Conservation (phyloP, 2,113 vertebrate genomes). For the Hypomesus transpacificus region DNA sequence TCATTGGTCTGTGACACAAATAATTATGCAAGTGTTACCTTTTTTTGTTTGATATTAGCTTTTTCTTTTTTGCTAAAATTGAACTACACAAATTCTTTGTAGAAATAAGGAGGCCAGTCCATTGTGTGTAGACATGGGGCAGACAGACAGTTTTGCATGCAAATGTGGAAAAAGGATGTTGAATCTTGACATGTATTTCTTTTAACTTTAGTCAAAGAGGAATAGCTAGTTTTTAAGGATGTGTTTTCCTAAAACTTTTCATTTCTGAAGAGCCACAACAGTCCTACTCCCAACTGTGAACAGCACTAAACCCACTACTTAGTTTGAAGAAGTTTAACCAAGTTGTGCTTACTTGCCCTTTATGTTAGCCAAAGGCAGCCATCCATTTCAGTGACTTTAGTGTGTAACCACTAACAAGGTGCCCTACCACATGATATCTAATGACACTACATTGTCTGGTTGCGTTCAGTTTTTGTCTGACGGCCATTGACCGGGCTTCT, state of each 20-base stretch:
- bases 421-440: not conserved
- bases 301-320: slow-evolving; percentile 52
- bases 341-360: slow-evolving; percentile 49
- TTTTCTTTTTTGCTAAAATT: slow-evolving; percentile 61
- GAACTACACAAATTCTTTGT: slow-evolving; percentile 60
- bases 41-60: slow-evolving; percentile 62
- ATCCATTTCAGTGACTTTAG: slow-evolving; percentile 49
- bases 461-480: slow-evolving; percentile 4
- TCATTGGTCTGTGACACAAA: slow-evolving; percentile 54
- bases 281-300: slow-evolving; percentile 61
- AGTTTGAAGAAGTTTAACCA: slow-evolving; percentile 37
- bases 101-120: slow-evolving; percentile 36
- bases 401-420: not conserved
- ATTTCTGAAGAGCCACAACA: slow-evolving; percentile 49
- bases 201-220: slow-evolving; percentile 45
- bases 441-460: not conserved
- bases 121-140: not conserved
- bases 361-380: slow-evolving; percentile 53
- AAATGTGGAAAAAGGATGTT: slow-evolving; percentile 62
- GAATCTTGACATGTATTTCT: slow-evolving; percentile 45
- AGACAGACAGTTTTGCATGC: slow-evolving; percentile 47
- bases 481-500: too few species aligned
- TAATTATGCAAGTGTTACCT: slow-evolving; percentile 69
- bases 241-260: slow-evolving; percentile 43
- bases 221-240: slow-evolving; percentile 31